A percentile compares a stretch with the other conserved stretches of the same genome.
Evolutionary conservation across 2,113 vertebrate genomes (phyloP).

Genomic region (Falco punctatus): DNA sequence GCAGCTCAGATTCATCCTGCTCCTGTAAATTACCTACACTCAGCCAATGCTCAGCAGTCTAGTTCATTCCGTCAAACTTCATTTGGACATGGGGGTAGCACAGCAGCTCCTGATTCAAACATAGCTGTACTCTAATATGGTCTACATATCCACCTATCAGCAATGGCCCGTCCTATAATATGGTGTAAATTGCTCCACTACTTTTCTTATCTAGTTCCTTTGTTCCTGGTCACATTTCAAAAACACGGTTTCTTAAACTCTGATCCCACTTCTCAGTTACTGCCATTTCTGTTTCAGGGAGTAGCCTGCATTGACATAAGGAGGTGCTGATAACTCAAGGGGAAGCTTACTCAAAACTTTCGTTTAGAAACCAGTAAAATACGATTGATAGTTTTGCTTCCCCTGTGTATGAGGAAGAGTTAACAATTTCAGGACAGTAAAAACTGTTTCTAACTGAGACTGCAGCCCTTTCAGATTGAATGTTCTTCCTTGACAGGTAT

Average conservation of each 20-base stretch:
- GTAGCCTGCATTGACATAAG: not conserved
- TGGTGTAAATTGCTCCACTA: not conserved
- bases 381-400: not conserved
- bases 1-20: not conserved
- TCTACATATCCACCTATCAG: not conserved
- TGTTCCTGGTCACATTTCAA: not conserved
- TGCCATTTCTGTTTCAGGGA: not conserved
- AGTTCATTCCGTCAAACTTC: not conserved
- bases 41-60: not conserved
- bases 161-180: not conserved
- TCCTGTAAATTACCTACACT: not conserved
- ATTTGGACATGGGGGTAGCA: not conserved
- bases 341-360: not conserved
- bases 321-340: not conserved
- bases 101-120: not conserved
- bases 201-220: not conserved
- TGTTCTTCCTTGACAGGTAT: not conserved
- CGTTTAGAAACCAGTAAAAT: not conserved
- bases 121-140: not conserved
- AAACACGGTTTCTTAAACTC: not conserved
- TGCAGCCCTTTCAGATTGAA: not conserved
- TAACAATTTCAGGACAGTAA: not conserved
- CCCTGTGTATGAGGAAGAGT: not conserved
- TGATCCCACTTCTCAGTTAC: not conserved
- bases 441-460: not conserved